Base-by-base conservation (phyloP, 2,888 invertebrate species). In the Caenorhabditis sp. region DNA sequence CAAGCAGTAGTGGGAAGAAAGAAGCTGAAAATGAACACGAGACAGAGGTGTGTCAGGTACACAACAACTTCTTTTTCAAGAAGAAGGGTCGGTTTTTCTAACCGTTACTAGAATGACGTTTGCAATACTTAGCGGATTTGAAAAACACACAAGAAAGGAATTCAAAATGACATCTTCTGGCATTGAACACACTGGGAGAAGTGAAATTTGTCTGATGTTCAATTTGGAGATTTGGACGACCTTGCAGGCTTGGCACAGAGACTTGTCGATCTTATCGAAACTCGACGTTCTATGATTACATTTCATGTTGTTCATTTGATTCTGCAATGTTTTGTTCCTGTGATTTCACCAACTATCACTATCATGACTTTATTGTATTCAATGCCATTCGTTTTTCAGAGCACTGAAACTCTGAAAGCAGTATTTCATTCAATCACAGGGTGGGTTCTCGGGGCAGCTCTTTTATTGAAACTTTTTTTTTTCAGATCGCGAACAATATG, bases 341-440 rank as follows among this genome's bases (percentile, higher is more conserved):
- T 74, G 6, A 19, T 74, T 0, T 12, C 49, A 12, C n/a, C 54
- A 6, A 2, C 41, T 19, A 28, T 56, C 10, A 54, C 64, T 0
- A 38, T 38, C 19, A 24, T 74, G 41, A 56, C 44, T 12, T 41
- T 63, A 10, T 35, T 74, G 3, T 74, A 74, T 51, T 74, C 74
- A 7, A 24, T 74, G 16, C 24, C 64, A 0, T 44, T 74, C n/a
- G 74, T 74, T 41, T 74, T 74, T 31, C 74, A 74, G n/a, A 19
- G 74, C 38, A 35, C 49, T 2, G 74, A 74, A 44, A 74, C 74
- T 16, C 38, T 74, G 54, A 64, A 74, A 56, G 64, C 74, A 19
- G 64, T 26, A 2, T 74, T 74, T 35, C 74, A 74, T 41, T 74
- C 74, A 6, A 74, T 44, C 19, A 74, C 54, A 16, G 74, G 74